These are phyloP conservation scores for Heterochromis multidens DNA, from an alignment of 2,113 vertebrate genomes.

Conservation along the genomic window DNA sequence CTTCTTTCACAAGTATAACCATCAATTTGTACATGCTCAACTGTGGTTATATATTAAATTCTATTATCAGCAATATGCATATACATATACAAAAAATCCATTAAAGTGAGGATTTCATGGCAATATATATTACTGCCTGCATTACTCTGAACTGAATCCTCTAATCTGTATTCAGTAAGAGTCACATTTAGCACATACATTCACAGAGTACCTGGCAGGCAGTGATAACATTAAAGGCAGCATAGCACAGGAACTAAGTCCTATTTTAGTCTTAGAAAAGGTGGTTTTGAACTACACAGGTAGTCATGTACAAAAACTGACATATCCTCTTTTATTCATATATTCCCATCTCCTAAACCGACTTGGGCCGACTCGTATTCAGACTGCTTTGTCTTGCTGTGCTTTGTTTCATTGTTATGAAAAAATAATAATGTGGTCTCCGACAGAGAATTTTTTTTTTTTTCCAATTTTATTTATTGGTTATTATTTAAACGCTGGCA, in stretches of 20 bases:
- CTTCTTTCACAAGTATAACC: no score
- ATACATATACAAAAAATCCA: not conserved
- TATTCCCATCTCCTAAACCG: not conserved
- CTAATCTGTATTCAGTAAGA: constrained; percentile 9
- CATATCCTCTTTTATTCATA: constrained; percentile 17
- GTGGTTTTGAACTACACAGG: not conserved
- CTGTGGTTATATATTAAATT: not conserved
- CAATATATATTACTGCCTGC: not conserved
- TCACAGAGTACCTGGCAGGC: not conserved
- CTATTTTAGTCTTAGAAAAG: constrained; percentile 25
- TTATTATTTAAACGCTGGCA: not conserved
- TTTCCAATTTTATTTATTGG: not conserved
- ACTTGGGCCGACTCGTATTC: not conserved
- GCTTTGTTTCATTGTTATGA: not conserved
- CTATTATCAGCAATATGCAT: not conserved
- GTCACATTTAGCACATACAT: not conserved
- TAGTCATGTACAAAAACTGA: not conserved
- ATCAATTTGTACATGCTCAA: not conserved
- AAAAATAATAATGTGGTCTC: not conserved
- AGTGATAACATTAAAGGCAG: constrained; percentile 7
- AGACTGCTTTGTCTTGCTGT: not conserved
- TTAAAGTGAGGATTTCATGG: not conserved
- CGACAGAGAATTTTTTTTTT: not conserved
- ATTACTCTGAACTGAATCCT: not conserved
- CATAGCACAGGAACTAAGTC: not conserved